phyloP scores from a whole-genome alignment of 2,888 invertebrate species.

The Saturnia pavonia region DNA sequence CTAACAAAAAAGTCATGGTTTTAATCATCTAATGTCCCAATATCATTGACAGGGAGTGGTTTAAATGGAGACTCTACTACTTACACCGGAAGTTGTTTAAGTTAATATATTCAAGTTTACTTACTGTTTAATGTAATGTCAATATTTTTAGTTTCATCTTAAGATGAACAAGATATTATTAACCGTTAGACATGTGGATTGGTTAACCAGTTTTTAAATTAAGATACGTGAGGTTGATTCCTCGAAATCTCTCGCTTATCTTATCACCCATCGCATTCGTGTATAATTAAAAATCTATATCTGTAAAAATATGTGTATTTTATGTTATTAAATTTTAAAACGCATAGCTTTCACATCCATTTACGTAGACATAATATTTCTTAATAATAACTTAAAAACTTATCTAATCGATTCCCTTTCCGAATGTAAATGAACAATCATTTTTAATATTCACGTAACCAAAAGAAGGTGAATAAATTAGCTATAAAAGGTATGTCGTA shows the following conservation, averaged over 20 bases:
- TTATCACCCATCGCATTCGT: neutral
- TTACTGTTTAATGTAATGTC: neutral
- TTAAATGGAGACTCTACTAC: neutral
- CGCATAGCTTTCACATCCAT: neutral
- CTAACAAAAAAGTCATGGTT: no score
- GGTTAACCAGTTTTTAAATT: slow-evolving; percentile 4
- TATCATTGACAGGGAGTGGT: no score
- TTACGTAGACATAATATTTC: neutral
- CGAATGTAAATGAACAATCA: neutral
- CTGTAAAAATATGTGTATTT: no score
- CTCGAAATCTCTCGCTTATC: neutral
- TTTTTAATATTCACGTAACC: slow-evolving; percentile 1
- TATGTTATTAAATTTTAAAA: neutral
- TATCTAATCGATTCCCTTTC: slow-evolving; percentile 1
- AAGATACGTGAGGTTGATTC: slow-evolving; percentile 1
- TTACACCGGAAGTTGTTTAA: slow-evolving; percentile 1
- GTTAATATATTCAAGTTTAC: neutral
- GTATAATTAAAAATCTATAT: neutral
- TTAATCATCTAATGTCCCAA: no score
- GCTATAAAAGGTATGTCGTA: slow-evolving; percentile 2
- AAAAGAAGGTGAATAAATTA: slow-evolving; percentile 11
- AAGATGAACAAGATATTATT: neutral
- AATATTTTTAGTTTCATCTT: neutral
- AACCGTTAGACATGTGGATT: neutral
- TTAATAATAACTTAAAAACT: neutral